phyloP scores from a whole-genome alignment of 2,888 invertebrate species.

The Noctua comes region DNA sequence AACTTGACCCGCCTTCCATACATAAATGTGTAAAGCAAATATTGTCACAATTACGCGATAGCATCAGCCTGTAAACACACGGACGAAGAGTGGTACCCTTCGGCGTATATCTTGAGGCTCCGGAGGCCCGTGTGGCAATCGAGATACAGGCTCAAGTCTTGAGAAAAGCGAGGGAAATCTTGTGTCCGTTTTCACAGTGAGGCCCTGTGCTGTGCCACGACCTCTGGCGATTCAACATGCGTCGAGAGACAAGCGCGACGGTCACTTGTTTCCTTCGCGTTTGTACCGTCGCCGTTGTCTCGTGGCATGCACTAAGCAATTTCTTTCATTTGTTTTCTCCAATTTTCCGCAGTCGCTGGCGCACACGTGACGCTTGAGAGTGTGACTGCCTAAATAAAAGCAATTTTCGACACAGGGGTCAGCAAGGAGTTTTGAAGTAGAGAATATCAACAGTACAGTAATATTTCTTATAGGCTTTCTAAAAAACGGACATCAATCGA shows the following conservation, averaged over 20 bases:
- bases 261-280: not conserved
- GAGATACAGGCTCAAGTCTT: slow-evolving; percentile 69
- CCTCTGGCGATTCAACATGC: not conserved
- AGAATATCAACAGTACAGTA: not conserved
- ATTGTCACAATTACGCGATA: slow-evolving; percentile 90
- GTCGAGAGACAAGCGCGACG: not conserved
- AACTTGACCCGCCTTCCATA: slow-evolving; percentile 80
- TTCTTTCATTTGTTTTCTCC: not conserved
- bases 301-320: not conserved
- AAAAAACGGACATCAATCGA: not conserved
- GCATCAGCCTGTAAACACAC: slow-evolving; percentile 87
- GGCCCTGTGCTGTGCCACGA: not conserved
- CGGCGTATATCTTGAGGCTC: slow-evolving; percentile 83
- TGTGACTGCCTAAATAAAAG: not conserved
- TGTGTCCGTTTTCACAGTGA: not conserved
- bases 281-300: not conserved
- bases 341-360: not conserved
- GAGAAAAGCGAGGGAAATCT: slow-evolving; percentile 61
- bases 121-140: slow-evolving; percentile 76
- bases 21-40: slow-evolving; percentile 87
- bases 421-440: not conserved
- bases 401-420: not conserved
- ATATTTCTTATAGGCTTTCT: not conserved
- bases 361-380: not conserved
- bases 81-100: slow-evolving; percentile 83